Evolutionary conservation across 1,140 invertebrate genomes (phyloP).

Genomic region (Pectinophora gossypiella): DNA sequence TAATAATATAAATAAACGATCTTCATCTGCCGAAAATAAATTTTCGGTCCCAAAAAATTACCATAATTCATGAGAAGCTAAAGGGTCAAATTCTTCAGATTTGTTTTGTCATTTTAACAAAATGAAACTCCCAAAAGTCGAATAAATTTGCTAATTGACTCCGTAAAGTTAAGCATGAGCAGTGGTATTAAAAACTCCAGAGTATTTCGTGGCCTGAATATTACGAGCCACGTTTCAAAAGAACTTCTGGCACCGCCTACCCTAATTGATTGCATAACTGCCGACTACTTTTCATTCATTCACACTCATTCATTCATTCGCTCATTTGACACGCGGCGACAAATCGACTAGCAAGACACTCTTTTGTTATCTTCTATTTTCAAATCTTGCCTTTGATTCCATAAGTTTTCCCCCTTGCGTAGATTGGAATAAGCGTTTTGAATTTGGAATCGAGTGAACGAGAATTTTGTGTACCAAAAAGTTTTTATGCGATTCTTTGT

Average conservation of each 20-base stretch:
- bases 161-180: too few species aligned
- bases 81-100: too few species aligned
- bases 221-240: slow-evolving; percentile 4
- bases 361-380: background rate
- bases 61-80: too few species aligned
- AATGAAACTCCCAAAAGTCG: too few species aligned
- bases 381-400: background rate
- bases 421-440: too few species aligned
- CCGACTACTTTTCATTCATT: slow-evolving; percentile 22
- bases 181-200: too few species aligned
- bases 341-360: slow-evolving; percentile 31
- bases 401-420: too few species aligned
- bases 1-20: too few species aligned
- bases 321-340: slow-evolving; percentile 57
- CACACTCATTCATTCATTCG: slow-evolving; percentile 24
- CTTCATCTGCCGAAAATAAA: too few species aligned
- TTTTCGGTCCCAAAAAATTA: too few species aligned
- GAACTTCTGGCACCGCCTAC: slow-evolving; percentile 37
- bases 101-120: too few species aligned
- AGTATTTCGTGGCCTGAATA: slow-evolving; percentile 16
- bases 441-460: background rate
- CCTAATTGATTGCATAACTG: slow-evolving; percentile 66
- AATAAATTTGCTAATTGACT: too few species aligned
- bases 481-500: background rate
- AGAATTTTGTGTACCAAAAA: background rate